These are phyloP conservation scores for Pogonomyrmex barbatus DNA, from an alignment of 1,140 invertebrate genomes.

Conservation along the genomic window DNA sequence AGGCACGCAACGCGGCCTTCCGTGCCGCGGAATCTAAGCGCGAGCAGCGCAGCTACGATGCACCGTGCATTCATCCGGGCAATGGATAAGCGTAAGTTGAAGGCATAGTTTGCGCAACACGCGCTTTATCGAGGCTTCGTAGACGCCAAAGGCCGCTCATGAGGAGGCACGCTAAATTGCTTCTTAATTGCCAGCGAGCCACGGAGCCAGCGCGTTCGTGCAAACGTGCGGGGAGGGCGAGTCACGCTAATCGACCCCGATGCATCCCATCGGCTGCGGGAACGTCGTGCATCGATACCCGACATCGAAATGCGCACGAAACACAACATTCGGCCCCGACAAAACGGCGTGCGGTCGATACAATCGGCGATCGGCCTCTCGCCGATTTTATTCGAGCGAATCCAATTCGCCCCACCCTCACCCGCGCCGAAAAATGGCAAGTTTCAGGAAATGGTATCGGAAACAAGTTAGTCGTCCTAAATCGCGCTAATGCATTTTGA, in stretches of 20 bases:
- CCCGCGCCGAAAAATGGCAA: conserved; percentile 29
- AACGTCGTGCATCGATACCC: conserved; percentile 70
- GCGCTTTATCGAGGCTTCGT: conserved; percentile 20
- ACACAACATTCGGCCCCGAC: background rate
- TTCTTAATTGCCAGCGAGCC: conserved; percentile 78
- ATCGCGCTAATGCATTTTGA: conserved; percentile 31
- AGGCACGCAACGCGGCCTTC: conserved; percentile 32
- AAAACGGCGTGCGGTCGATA: conserved; percentile 13
- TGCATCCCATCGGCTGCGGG: conserved; percentile 25
- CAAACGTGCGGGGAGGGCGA: conserved; percentile 62
- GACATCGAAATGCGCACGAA: conserved; percentile 23
- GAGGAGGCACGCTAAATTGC: conserved; percentile 79
- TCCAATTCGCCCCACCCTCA: conserved; percentile 19
- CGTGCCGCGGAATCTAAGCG: conserved; percentile 6
- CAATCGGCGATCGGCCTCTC: conserved; percentile 35
- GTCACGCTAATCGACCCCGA: conserved; percentile 57
- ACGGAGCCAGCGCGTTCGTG: conserved; percentile 34
- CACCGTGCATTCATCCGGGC: background rate
- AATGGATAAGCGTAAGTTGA: conserved; percentile 49
- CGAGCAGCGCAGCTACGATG: background rate
- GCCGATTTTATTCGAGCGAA: conserved; percentile 44
- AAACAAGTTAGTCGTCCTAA: conserved; percentile 13
- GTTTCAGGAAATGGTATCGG: conserved; percentile 21
- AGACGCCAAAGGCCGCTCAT: conserved; percentile 25
- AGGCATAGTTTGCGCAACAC: conserved; percentile 25